Base-by-base conservation (phyloP, 2,888 invertebrate genomes). In the Mimachlamys varia region DNA sequence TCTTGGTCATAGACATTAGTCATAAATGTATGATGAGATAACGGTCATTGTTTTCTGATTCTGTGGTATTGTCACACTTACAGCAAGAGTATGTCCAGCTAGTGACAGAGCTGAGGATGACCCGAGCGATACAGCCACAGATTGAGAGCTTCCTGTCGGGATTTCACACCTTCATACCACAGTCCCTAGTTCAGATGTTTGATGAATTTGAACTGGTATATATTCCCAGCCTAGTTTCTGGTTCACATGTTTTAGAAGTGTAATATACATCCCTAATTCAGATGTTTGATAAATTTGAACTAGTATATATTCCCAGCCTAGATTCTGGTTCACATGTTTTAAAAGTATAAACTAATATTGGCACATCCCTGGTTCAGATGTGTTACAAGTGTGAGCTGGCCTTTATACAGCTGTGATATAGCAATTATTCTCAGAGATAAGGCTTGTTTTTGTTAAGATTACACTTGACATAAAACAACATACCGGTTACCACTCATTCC, bases 81-180 rank as follows among this genome's bases (percentile, higher is more conserved):
- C 93, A 96, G 96, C 91, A 92, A 12, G 96, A 96, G 92, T 96
- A 96, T 93, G 96, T 96, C 7, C 96, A 96, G 92, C 92, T 96
- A 88, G 96, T 96, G 44, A 96, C 96, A 37, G 96, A 96, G 90
- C 92, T 96, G 76, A 93, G 96, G 33, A 96, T 96, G 96, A 96
- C 96, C 0, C 94, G 95, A 58, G 96, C 95, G 22, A 96, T 96
- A 89, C 95, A 95, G 90, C 96, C 95, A 22, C 96, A 96, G 94
- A 96, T 96, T n/a, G 94, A 96, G 91, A 95, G 95, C 90, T 96
- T 96, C 93, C 94, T 96, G 49, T 92, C 93, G 17, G 96, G 96
- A 50, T 96, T 96, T 93, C 96, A 96, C 91, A 92, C 94, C 89
- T 96, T 95, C 92, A 95, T 96, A 88, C 96, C 96, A 49, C 95